Conservation (phyloP, 2,113 vertebrate species). For the Serinus canaria region DNA sequence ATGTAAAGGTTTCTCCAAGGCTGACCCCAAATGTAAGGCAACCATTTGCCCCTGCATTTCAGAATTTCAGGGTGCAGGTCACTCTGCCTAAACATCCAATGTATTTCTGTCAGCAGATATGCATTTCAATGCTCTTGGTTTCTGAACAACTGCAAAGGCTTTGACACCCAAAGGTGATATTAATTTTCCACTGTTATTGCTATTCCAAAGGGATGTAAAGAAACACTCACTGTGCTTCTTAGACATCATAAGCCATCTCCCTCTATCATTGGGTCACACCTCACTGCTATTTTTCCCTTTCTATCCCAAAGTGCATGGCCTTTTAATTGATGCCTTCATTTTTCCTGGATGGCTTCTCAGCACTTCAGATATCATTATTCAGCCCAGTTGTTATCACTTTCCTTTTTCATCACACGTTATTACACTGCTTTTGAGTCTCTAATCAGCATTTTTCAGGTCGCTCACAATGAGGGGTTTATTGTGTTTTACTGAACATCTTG, state of each 20-base stretch:
- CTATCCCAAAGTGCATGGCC: neutral
- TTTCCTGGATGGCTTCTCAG: neutral
- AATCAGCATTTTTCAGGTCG: neutral
- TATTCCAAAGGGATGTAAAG: neutral
- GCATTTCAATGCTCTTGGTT: neutral
- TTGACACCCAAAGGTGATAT: neutral
- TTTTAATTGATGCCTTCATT: neutral
- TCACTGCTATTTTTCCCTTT: neutral
- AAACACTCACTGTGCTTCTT: neutral
- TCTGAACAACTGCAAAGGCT: neutral
- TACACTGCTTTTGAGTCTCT: neutral
- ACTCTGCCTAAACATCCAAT: neutral
- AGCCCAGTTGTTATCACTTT: neutral
- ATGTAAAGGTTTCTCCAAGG: neutral
- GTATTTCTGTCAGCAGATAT: neutral
- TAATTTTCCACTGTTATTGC: neutral
- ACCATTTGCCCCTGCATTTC: neutral
- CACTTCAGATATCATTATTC: neutral
- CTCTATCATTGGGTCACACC: neutral
- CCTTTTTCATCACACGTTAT: neutral
- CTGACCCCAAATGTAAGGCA: neutral
- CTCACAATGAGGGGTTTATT: neutral
- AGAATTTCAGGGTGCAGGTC: neutral
- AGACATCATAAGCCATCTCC: neutral
- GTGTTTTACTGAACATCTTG: neutral